phyloP scores from a whole-genome alignment of 2,113 vertebrate species.

The Cottus gobio region DNA sequence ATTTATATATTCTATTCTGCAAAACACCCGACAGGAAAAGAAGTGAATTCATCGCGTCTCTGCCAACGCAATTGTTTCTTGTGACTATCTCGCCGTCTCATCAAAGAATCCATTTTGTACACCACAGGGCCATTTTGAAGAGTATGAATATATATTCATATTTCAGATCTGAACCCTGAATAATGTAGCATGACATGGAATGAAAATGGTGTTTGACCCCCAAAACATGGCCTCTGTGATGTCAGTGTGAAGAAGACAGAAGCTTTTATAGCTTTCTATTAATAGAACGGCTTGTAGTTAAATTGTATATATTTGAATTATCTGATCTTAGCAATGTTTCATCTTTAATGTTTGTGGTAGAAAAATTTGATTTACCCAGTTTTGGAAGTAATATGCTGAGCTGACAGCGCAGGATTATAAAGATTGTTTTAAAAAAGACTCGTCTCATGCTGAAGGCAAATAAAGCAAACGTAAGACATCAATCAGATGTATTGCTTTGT shows the following conservation, averaged over 20 bases:
- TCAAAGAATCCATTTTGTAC: conserved; percentile 38
- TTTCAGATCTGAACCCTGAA: conserved; percentile 33
- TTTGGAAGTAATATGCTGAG: not conserved
- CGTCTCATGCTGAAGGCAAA: no score
- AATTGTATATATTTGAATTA: not conserved
- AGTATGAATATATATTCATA: conserved; percentile 45
- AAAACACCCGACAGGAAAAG: not conserved
- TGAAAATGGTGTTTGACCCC: not conserved
- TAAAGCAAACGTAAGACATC: no score
- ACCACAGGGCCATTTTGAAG: conserved; percentile 36
- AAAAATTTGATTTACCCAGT: not conserved
- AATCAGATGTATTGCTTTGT: no score
- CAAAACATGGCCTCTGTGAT: not conserved
- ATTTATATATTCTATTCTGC: not conserved
- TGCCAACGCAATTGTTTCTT: conserved; percentile 26
- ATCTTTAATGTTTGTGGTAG: not conserved
- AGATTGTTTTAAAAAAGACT: no score
- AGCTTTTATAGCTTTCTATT: not conserved
- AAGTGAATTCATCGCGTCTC: not conserved
- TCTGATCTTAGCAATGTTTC: not conserved
- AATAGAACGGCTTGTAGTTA: not conserved
- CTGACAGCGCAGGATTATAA: no score
- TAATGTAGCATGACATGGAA: conserved; percentile 11
- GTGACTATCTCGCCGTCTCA: not conserved
- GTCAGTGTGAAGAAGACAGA: not conserved